A percentile compares a stretch with the other conserved stretches of the same genome.
phyloP scores from a whole-genome alignment of 2,888 invertebrate species.

The Lithophane leautieri region DNA sequence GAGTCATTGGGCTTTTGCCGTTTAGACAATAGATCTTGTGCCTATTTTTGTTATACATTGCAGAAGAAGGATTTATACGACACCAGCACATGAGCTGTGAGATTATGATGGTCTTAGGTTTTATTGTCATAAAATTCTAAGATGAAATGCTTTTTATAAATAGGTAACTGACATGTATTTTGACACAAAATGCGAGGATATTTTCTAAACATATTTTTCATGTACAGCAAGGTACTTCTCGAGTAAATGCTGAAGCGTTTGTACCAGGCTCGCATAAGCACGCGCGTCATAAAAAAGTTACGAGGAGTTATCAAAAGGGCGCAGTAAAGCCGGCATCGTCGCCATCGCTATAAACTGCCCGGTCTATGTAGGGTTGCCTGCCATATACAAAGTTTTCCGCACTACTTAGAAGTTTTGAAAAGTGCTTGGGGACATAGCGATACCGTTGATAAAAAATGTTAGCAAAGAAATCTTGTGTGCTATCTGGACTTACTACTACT shows the following conservation, averaged over 20 bases:
- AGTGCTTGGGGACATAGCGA: conserved; percentile 63
- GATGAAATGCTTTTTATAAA: conserved; percentile 4
- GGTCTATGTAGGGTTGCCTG: conserved; percentile 70
- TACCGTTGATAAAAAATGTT: conserved; percentile 58
- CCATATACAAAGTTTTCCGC: conserved; percentile 67
- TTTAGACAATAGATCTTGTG: conserved; percentile 13
- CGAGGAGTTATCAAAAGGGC: conserved; percentile 86
- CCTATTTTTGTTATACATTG: background rate
- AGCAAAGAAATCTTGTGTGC: conserved; percentile 36
- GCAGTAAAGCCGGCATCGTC: conserved; percentile 79
- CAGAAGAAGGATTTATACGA: background rate
- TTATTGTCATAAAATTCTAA: background rate
- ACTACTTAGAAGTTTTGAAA: conserved; percentile 68
- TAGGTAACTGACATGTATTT: conserved; percentile 10
- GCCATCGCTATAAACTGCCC: conserved; percentile 79
- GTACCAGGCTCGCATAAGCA: conserved; percentile 82
- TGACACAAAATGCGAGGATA: conserved; percentile 25
- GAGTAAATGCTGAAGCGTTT: conserved; percentile 69
- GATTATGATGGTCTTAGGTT: conserved; percentile 4
- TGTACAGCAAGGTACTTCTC: conserved; percentile 50
- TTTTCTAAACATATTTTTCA: conserved; percentile 60
- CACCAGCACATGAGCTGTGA: background rate
- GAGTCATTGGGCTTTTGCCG: background rate
- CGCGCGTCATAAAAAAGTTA: conserved; percentile 84
- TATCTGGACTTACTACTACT: conserved; percentile 11